Evolutionary conservation across 2,797 vertebrate species (phyloP).

Genomic region (Oreochromis grahami): DNA sequence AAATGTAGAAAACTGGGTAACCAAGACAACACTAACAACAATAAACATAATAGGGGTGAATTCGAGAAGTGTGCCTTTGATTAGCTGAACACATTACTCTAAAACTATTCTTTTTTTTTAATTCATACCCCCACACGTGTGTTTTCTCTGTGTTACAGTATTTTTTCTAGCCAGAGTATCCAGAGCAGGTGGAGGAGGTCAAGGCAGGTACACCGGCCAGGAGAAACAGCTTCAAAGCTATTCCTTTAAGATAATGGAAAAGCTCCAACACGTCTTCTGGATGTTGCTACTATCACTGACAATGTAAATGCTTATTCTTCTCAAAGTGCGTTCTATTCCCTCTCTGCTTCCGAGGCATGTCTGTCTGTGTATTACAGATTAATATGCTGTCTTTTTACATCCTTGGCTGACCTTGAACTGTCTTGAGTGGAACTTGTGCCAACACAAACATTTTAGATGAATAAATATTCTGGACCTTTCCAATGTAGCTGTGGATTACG

Average conservation of each 20-base stretch:
- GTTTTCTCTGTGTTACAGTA: background rate
- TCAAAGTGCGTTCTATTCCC: background rate
- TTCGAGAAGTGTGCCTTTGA: background rate
- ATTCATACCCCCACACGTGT: background rate
- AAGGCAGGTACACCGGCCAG: background rate
- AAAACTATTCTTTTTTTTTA: background rate
- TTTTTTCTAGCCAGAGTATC: background rate
- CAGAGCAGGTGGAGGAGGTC: background rate
- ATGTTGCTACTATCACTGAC: conserved; percentile 3
- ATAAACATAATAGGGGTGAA: background rate
- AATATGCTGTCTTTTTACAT: conserved; percentile 33
- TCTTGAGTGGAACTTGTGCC: conserved; percentile 14
- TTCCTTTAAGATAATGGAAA: conserved; percentile 44
- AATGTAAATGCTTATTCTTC: conserved; percentile 36
- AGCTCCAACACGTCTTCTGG: background rate
- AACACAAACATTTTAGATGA: conserved; percentile 40
- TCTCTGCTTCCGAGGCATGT: background rate
- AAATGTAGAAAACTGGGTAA: background rate
- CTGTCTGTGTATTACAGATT: conserved; percentile 34
- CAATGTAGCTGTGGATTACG: background rate
- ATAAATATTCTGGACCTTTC: conserved; percentile 44
- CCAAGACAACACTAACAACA: background rate
- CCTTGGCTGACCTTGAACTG: conserved; percentile 42
- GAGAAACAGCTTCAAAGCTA: conserved; percentile 46
- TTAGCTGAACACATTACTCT: background rate